Evolutionary conservation across 37 sponge, comb jelly and placozoan species (phyloP).

Genomic region (Bolinopsis microptera): DNA sequence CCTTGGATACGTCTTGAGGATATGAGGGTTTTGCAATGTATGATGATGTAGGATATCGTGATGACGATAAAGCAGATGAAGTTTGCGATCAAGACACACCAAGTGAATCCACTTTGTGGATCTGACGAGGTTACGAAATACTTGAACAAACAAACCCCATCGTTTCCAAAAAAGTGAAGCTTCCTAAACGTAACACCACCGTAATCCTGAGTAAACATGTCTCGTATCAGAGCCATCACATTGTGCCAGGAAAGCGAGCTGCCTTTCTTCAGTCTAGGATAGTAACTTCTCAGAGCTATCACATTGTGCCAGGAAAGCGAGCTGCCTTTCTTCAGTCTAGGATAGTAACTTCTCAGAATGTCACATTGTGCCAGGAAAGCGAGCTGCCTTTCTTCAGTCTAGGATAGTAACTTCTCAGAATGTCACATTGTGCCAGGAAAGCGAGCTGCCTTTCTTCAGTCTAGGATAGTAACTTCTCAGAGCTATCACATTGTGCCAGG

Average conservation of each 20-base stretch:
- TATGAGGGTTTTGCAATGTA: background rate
- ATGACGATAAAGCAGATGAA: background rate
- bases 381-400: too few relatives aligned
- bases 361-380: too few relatives aligned
- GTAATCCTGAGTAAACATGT: constrained; percentile 16
- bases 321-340: too few relatives aligned
- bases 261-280: background rate
- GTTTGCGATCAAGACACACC: background rate
- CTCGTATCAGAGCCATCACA: background rate
- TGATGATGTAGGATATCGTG: background rate
- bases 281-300: too few relatives aligned
- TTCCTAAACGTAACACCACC: background rate
- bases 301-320: too few relatives aligned
- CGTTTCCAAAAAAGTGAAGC: constrained; percentile 36
- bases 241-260: background rate
- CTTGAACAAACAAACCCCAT: constrained; percentile 37
- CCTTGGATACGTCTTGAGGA: background rate
- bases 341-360: too few relatives aligned
- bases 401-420: too few relatives aligned
- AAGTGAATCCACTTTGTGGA: background rate
- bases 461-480: too few relatives aligned
- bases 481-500: too few relatives aligned
- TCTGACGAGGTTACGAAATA: background rate
- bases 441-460: too few relatives aligned
- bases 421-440: too few relatives aligned